These are phyloP conservation scores for Vesta saturnalis DNA, from an alignment of 2,888 invertebrate genomes.

Conservation along the genomic window DNA sequence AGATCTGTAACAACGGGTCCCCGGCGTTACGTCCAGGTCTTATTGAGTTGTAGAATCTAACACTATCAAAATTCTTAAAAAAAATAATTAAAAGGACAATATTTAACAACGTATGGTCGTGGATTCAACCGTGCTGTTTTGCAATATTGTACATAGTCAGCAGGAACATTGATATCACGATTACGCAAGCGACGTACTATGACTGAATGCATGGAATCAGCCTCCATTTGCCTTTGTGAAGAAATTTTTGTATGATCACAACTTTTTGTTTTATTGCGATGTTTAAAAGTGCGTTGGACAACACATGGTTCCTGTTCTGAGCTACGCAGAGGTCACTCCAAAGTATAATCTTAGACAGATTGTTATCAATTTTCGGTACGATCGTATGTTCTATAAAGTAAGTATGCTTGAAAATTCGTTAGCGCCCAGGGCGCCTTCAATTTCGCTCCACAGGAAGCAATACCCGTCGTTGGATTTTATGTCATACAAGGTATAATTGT, in stretches of 20 bases:
- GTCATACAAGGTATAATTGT: slow-evolving; percentile 35
- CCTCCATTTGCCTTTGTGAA: no score
- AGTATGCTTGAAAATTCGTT: slow-evolving; percentile 21
- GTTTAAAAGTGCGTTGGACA: background rate
- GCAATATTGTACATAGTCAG: background rate
- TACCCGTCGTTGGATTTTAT: slow-evolving; percentile 26
- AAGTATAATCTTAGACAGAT: no score
- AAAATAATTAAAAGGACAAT: background rate
- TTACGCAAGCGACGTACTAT: background rate
- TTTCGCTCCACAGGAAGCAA: slow-evolving; percentile 39
- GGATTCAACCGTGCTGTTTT: background rate
- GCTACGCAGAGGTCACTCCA: no score
- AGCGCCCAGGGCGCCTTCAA: slow-evolving; percentile 29
- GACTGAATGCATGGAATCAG: no score
- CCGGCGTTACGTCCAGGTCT: background rate
- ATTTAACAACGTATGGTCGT: background rate
- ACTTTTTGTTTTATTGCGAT: background rate
- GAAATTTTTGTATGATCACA: background rate
- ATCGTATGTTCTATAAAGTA: background rate
- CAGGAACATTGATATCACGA: background rate
- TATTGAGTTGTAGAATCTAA: background rate
- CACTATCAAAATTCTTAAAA: background rate
- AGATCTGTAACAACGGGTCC: background rate
- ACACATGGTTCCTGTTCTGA: no score
- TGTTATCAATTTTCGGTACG: no score